Percentiles rank a stretch among this genome's conserved stretches.
Evolutionary conservation across 2,797 vertebrate species (phyloP).

Genomic region (Cynodonichthys magdalenae): DNA sequence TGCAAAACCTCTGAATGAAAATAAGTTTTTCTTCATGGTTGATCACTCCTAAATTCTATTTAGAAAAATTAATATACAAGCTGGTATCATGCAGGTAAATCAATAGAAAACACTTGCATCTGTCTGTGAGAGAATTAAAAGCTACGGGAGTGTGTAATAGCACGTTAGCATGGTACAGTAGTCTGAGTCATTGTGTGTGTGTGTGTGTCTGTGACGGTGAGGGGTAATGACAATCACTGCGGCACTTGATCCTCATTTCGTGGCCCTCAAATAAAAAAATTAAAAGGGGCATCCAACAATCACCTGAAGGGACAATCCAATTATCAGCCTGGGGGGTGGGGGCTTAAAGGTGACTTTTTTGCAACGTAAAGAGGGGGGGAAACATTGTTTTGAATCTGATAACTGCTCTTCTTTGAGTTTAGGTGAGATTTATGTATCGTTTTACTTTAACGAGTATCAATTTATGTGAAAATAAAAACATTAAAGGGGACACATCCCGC

Average conservation of each 20-base stretch:
- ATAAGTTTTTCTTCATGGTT: slow-evolving; percentile 48
- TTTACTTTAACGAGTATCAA: slow-evolving; percentile 24
- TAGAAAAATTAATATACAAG: slow-evolving; percentile 60
- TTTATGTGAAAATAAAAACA: too few species aligned
- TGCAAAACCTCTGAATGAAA: slow-evolving; percentile 66
- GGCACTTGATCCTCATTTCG: slow-evolving; percentile 40
- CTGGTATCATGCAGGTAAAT: slow-evolving; percentile 40
- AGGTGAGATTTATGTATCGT: slow-evolving; percentile 20
- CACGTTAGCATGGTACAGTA: slow-evolving; percentile 27
- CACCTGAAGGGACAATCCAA: slow-evolving; percentile 53
- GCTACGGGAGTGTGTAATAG: slow-evolving; percentile 36
- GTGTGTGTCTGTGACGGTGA: slow-evolving; percentile 22
- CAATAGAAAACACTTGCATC: slow-evolving; percentile 59
- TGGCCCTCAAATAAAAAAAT: slow-evolving; percentile 52
- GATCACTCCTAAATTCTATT: slow-evolving; percentile 66
- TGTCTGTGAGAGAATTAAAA: slow-evolving; percentile 41
- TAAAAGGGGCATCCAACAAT: slow-evolving; percentile 38
- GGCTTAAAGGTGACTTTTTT: slow-evolving; percentile 32
- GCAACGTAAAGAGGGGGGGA: slow-evolving; percentile 18
- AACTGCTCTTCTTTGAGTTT: slow-evolving; percentile 39
- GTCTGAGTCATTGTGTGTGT: slow-evolving; percentile 12
- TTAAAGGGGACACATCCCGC: too few species aligned
- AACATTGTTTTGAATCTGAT: slow-evolving; percentile 34
- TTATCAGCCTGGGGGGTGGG: slow-evolving; percentile 36
- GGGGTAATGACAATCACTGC: slow-evolving; percentile 54